A percentile compares a stretch with the other conserved stretches of the same genome.
phyloP scores from a whole-genome alignment of 2,888 invertebrate genomes.

The Andrena bicolor region DNA sequence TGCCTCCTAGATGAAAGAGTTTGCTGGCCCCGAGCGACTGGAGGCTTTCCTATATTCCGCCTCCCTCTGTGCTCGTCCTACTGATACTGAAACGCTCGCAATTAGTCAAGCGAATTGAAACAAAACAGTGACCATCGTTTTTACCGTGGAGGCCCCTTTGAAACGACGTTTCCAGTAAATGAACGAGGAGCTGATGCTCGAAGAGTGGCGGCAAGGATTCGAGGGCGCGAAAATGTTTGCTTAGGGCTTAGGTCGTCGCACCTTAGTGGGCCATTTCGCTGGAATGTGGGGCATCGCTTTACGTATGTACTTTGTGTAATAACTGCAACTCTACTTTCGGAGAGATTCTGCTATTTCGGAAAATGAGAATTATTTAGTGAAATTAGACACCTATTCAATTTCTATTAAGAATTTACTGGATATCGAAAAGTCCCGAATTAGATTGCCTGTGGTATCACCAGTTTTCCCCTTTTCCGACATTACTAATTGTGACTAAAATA shows the following conservation, averaged over 20 bases:
- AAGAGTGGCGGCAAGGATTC: conserved; percentile 4
- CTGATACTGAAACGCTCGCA: conserved; percentile 47
- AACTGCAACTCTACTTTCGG: background rate
- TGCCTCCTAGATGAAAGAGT: conserved; percentile 80
- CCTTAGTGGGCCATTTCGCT: background rate
- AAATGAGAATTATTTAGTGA: background rate
- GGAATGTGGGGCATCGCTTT: background rate
- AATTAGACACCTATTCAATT: background rate
- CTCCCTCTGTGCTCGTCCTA: conserved; percentile 35
- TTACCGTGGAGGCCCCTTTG: conserved; percentile 19
- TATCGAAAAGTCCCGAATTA: too few relatives aligned
- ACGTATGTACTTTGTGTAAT: background rate
- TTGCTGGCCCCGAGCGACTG: conserved; percentile 72
- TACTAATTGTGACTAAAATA: too few relatives aligned
- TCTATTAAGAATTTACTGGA: too few relatives aligned
- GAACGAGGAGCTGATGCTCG: conserved; percentile 18
- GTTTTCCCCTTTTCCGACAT: too few relatives aligned
- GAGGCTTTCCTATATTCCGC: conserved; percentile 49
- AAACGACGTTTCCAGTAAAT: conserved; percentile 16
- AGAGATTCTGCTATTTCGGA: too few relatives aligned
- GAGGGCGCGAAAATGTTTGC: conserved; percentile 6
- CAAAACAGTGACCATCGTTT: conserved; percentile 63
- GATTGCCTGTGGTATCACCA: too few relatives aligned
- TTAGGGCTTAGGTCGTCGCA: background rate
- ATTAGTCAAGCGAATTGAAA: conserved; percentile 67